These are phyloP conservation scores for Macaria notata DNA, from an alignment of 2,888 invertebrate species.

Conservation along the genomic window DNA sequence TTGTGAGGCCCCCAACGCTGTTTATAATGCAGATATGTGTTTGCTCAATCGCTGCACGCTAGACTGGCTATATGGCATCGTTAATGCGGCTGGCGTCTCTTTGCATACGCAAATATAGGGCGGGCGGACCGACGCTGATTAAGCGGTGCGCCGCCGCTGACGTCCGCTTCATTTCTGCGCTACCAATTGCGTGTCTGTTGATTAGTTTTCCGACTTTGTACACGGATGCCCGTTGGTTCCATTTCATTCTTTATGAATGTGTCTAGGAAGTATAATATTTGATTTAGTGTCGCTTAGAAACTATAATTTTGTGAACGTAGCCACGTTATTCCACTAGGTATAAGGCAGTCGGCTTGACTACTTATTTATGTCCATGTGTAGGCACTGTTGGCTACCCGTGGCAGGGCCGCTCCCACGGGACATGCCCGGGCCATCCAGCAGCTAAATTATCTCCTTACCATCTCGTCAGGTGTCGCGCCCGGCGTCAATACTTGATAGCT, in stretches of 20 bases:
- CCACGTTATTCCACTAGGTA: too few species aligned
- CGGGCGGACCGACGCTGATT: conserved; percentile 78
- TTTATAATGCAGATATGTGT: conserved; percentile 84
- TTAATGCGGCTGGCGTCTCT: conserved; percentile 80
- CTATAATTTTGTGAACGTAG: not conserved
- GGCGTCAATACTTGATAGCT: conserved; percentile 69
- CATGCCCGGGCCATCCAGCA: conserved; percentile 18
- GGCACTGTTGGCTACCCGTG: conserved; percentile 9
- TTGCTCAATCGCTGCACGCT: conserved; percentile 82
- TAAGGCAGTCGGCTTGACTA: too few species aligned
- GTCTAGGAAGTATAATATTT: conserved; percentile 3
- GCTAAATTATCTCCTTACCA: conserved; percentile 56
- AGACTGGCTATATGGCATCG: conserved; percentile 82
- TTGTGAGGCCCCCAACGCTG: conserved; percentile 77
- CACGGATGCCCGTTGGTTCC: conserved; percentile 25
- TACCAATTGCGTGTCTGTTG: conserved; percentile 64
- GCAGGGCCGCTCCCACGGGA: conserved; percentile 21
- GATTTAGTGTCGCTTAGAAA: not conserved
- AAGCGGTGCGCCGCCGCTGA: conserved; percentile 73
- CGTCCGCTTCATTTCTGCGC: conserved; percentile 68
- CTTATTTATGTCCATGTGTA: too few species aligned
- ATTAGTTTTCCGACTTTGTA: conserved; percentile 58
- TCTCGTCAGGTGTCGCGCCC: conserved; percentile 42
- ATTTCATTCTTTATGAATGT: conserved; percentile 2
- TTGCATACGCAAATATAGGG: conserved; percentile 83